These are phyloP conservation scores for Labeo rohita DNA, from an alignment of 2,113 vertebrate species.

Conservation along the genomic window DNA sequence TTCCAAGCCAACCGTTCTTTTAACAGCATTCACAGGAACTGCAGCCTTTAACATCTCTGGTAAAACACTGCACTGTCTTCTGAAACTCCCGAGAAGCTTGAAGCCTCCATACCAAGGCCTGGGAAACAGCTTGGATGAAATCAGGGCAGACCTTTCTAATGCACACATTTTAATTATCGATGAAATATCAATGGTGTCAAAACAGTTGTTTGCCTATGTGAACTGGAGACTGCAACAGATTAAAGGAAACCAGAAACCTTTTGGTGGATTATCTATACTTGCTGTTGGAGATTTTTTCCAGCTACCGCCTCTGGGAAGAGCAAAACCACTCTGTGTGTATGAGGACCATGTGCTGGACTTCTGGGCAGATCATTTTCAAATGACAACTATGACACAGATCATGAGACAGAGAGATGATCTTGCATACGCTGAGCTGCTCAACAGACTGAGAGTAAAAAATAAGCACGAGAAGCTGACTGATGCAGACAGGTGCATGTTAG, in stretches of 20 bases:
- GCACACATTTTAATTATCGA: slow-evolving; percentile 52
- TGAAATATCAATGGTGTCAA: slow-evolving; percentile 57
- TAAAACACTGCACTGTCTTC: slow-evolving; percentile 31
- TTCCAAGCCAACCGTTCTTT: slow-evolving; percentile 41
- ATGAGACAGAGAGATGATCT: no score
- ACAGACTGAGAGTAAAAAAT: no score
- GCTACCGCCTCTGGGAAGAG: slow-evolving; percentile 41
- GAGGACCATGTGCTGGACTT: no score
- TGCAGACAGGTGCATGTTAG: no score
- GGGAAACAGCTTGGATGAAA: slow-evolving; percentile 47
- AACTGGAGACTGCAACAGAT: slow-evolving; percentile 49
- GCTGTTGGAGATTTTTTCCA: slow-evolving; percentile 57
- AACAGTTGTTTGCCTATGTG: slow-evolving; percentile 53
- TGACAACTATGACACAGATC: no score
- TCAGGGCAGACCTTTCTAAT: slow-evolving; percentile 42
- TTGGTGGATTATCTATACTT: slow-evolving; percentile 53
- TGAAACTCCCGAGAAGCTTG: slow-evolving; percentile 15
- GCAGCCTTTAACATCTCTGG: slow-evolving; percentile 43
- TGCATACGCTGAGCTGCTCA: no score
- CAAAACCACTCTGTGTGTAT: slow-evolving; percentile 28
- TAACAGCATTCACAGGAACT: slow-evolving; percentile 42
- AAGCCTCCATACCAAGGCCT: slow-evolving; percentile 53
- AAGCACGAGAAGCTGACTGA: no score
- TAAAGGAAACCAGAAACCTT: slow-evolving; percentile 50
- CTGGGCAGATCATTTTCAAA: no score